Percentiles rank a stretch among this genome's conserved stretches.
Evolutionary conservation across 1,140 invertebrate genomes (phyloP).

Genomic region (Probaryconus sp.): DNA sequence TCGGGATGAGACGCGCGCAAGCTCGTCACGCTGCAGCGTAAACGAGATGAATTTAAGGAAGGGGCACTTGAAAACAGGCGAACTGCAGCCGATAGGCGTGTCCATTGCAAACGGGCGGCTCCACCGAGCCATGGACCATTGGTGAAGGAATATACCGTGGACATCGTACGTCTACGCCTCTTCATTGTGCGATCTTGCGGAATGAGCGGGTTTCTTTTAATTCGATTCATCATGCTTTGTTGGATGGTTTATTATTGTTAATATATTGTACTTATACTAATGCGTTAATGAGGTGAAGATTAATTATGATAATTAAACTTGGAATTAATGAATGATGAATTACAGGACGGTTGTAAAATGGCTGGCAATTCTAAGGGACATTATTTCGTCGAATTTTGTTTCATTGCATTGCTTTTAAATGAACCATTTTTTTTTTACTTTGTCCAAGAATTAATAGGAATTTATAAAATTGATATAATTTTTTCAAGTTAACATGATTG

Average conservation of each 20-base stretch:
- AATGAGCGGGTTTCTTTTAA: constrained; percentile 19
- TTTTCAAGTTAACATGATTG: too few species aligned
- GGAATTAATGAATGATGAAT: too few species aligned
- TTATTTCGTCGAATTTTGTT: too few species aligned
- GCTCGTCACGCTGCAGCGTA: constrained; percentile 59
- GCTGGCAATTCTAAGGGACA: too few species aligned
- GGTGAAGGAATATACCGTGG: constrained; percentile 71
- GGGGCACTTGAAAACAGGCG: constrained; percentile 57
- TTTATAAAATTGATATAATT: too few species aligned
- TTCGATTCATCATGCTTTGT: constrained; percentile 46
- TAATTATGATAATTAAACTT: too few species aligned
- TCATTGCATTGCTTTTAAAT: too few species aligned
- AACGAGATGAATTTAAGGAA: constrained; percentile 50
- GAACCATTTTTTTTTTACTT: too few species aligned
- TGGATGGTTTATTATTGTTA: constrained; percentile 40
- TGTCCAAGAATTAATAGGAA: too few species aligned
- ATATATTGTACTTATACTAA: too few species aligned
- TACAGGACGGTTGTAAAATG: too few species aligned
- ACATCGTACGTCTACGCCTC: constrained; percentile 68
- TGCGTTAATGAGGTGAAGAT: too few species aligned
- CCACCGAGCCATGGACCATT: constrained; percentile 73
- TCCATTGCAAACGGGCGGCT: constrained; percentile 72
- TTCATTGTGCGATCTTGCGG: constrained; percentile 53
- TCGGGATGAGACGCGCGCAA: constrained; percentile 58
- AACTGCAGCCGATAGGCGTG: constrained; percentile 64